Percentiles rank a stretch among this genome's conserved stretches.
These are phyloP conservation scores for Tachina fera DNA, from an alignment of 2,888 invertebrate genomes.

Conservation along the genomic window DNA sequence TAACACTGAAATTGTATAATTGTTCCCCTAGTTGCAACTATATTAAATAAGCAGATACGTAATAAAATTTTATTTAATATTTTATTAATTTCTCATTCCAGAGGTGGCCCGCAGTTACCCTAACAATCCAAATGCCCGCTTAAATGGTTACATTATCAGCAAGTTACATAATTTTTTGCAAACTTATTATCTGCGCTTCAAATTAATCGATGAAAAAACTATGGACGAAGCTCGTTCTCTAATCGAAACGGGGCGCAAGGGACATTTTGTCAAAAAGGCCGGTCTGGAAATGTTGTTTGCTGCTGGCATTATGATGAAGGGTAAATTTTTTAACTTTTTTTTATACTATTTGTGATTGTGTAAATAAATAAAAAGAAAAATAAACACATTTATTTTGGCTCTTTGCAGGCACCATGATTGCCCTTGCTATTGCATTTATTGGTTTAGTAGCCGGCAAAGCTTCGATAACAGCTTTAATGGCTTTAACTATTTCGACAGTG, in stretches of 20 bases:
- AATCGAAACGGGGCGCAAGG: conserved; percentile 84
- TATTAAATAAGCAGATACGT: too few species aligned
- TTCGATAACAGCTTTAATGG: conserved; percentile 91
- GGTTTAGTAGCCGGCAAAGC: conserved; percentile 93
- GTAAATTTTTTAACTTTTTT: conserved; percentile 79
- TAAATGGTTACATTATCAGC: conserved; percentile 90
- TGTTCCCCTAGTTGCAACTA: too few species aligned
- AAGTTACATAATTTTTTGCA: conserved; percentile 89
- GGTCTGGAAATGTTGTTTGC: conserved; percentile 84
- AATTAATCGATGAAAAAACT: conserved; percentile 87
- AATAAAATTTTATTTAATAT: not conserved
- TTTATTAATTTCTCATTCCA: conserved; percentile 68
- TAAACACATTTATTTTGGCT: not conserved
- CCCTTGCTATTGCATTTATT: conserved; percentile 89
- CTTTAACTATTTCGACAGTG: conserved; percentile 89
- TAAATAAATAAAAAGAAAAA: not conserved
- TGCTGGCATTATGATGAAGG: conserved; percentile 87
- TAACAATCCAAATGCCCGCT: conserved; percentile 88
- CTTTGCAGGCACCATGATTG: conserved; percentile 87
- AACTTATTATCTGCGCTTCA: conserved; percentile 89
- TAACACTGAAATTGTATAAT: too few species aligned
- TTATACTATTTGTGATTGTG: not conserved
- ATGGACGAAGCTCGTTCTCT: conserved; percentile 85
- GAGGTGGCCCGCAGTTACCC: conserved; percentile 90
- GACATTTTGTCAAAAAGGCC: conserved; percentile 85